Base-by-base conservation (phyloP, 2,797 vertebrate genomes). In the Decapterus maruadsi region DNA sequence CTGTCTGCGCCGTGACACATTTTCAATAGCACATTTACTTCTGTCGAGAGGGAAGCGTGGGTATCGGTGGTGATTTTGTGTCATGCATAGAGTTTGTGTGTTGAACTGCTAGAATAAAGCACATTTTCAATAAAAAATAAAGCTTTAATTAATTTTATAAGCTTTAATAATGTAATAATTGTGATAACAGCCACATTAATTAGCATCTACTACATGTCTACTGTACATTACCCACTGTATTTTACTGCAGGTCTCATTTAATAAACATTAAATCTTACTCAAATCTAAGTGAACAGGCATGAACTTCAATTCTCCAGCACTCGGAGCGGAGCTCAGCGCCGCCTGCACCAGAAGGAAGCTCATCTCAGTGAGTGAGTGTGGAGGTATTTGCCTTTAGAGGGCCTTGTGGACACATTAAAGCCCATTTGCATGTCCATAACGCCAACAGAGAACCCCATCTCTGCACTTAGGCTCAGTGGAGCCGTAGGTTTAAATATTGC, bases 361-460 rank as follows among this genome's bases (percentile, higher is more conserved):
- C 90, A 85, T 93, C 85, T 89, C 77, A 66, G 77, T 72, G 78
- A 93, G 82, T 80, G 88, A 88, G 90, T 81, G 86, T 82, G 78
- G 88, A 92, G 88, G 93, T 92, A 90, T 93, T 93, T 92, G 87
- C 82, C 89, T 94, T 94, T 93, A 94, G 88, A 93, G 92, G 92
- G 90, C 93, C 93, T 94, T 84, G 91, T 94, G 93, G 93, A 94
- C 93, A 93, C 93, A 95, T 94, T 95, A 95, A 92, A 83, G 89
- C 88, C 93, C 86, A 94, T 95, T 94, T 94, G 93, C 93, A 94
- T 93, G 93, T 92, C 90, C 89, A 93, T 94, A 94, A 94, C 79
- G 59, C 90, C 88, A 89, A 89, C 82, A 79, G 91, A 92, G 84
- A 89, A 91, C 69, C 89, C 77, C 91, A 83, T 88, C 88, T 82